These are phyloP conservation scores for Sinella curviseta DNA, from an alignment of 1,140 invertebrate species.

Conservation along the genomic window DNA sequence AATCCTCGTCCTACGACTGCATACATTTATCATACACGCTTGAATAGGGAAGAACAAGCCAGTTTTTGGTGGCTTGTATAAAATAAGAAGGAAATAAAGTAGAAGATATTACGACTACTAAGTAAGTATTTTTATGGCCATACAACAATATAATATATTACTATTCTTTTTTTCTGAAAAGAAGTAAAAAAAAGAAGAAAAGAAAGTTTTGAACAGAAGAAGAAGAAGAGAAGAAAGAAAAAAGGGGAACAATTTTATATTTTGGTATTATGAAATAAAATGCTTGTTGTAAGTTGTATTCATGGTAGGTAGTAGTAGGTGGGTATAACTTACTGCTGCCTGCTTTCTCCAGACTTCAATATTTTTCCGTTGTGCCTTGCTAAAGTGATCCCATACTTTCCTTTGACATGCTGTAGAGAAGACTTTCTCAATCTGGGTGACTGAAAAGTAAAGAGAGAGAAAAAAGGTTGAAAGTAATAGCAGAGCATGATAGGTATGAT, in stretches of 20 bases:
- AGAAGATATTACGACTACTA: neutral
- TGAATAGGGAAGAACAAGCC: neutral
- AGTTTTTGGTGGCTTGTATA: neutral
- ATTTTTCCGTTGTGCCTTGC: slow-evolving; percentile 96
- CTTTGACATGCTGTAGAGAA: slow-evolving; percentile 91
- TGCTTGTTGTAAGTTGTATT: neutral
- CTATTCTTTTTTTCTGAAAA: neutral
- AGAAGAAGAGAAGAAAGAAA: neutral
- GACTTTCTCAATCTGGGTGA: slow-evolving; percentile 89
- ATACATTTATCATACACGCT: neutral
- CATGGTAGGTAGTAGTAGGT: neutral
- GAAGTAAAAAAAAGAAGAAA: neutral
- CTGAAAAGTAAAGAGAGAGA: slow-evolving; percentile 58
- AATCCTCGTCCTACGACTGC: neutral
- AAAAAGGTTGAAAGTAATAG: neutral
- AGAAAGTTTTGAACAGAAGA: neutral
- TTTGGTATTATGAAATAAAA: neutral
- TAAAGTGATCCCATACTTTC: slow-evolving; percentile 99
- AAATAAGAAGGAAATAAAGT: neutral
- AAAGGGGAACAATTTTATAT: neutral
- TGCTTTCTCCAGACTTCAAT: slow-evolving; percentile 97
- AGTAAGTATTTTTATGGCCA: too few relatives aligned
- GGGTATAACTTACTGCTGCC: slow-evolving; percentile 79
- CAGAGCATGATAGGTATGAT: neutral
- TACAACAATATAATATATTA: neutral